Percentiles rank a stretch among this genome's conserved stretches.
Evolutionary conservation across 2,113 vertebrate species (phyloP).

Genomic region (Otolemur garnettii): DNA sequence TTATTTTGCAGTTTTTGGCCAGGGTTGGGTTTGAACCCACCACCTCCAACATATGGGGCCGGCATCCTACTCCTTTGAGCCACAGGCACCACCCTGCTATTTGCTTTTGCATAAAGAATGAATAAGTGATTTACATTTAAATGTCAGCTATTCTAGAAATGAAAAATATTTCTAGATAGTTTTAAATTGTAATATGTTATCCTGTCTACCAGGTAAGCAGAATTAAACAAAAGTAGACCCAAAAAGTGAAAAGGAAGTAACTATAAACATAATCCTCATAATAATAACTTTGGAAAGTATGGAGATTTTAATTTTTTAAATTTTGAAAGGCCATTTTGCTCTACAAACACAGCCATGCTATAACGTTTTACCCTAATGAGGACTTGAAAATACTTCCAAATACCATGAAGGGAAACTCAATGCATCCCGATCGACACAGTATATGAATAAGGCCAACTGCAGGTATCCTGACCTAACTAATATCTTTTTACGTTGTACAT

Average conservation of each 20-base stretch:
- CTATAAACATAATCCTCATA: background rate
- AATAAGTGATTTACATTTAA: constrained; percentile 23
- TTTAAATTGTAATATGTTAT: background rate
- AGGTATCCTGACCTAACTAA: background rate
- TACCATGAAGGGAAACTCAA: background rate
- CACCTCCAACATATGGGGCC: too few species aligned
- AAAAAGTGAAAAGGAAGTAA: background rate
- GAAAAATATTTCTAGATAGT: constrained; percentile 16
- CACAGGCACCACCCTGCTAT: background rate
- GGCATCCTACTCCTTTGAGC: too few species aligned
- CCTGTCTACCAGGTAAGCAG: background rate
- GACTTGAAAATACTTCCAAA: constrained; percentile 18
- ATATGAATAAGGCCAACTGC: background rate
- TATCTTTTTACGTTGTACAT: background rate
- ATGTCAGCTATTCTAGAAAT: background rate
- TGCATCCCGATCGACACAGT: background rate
- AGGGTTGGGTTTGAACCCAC: too few species aligned
- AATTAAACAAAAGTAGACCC: background rate
- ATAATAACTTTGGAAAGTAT: background rate
- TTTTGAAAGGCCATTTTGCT: background rate
- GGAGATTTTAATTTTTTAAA: constrained; percentile 12
- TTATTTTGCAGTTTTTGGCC: too few species aligned
- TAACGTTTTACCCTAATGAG: background rate
- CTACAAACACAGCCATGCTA: background rate
- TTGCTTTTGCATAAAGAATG: background rate